Evolutionary conservation across 1,140 invertebrate genomes (phyloP).

Genomic region (Papilio machaon): DNA sequence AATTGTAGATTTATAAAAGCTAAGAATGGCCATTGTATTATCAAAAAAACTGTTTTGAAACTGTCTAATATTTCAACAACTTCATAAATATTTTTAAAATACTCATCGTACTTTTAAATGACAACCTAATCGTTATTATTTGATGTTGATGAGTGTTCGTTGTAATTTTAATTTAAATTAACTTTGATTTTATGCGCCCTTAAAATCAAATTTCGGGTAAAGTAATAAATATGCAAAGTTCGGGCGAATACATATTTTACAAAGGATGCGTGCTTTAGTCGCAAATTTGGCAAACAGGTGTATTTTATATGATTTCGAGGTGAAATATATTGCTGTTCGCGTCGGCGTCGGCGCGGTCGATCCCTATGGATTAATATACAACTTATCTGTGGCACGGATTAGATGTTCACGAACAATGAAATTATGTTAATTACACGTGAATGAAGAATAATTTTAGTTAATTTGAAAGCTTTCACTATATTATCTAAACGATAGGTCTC

Average conservation of each 20-base stretch:
- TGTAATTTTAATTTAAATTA: constrained; percentile 29
- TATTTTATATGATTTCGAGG: constrained; percentile 36
- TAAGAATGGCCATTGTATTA: too few relatives aligned
- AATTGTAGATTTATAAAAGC: too few relatives aligned
- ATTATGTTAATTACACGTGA: neutral
- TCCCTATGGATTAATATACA: neutral
- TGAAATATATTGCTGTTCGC: constrained; percentile 28
- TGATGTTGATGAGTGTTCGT: neutral
- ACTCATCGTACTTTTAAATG: neutral
- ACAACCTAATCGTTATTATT: neutral
- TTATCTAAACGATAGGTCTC: too few relatives aligned
- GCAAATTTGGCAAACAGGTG: constrained; percentile 35
- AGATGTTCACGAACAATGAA: neutral
- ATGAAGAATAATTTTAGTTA: neutral
- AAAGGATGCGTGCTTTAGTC: constrained; percentile 32
- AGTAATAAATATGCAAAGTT: constrained; percentile 37
- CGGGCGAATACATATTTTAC: constrained; percentile 32
- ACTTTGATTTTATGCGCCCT: constrained; percentile 18
- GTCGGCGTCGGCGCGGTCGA: neutral
- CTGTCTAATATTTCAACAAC: too few relatives aligned
- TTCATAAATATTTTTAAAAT: neutral
- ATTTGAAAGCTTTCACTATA: too few relatives aligned
- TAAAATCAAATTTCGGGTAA: constrained; percentile 36
- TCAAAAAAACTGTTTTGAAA: too few relatives aligned
- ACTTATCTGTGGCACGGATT: constrained; percentile 17